A percentile compares a stretch with the other conserved stretches of the same genome.
phyloP scores from a whole-genome alignment of 2,113 vertebrate genomes.

The Electrona antarctica region DNA sequence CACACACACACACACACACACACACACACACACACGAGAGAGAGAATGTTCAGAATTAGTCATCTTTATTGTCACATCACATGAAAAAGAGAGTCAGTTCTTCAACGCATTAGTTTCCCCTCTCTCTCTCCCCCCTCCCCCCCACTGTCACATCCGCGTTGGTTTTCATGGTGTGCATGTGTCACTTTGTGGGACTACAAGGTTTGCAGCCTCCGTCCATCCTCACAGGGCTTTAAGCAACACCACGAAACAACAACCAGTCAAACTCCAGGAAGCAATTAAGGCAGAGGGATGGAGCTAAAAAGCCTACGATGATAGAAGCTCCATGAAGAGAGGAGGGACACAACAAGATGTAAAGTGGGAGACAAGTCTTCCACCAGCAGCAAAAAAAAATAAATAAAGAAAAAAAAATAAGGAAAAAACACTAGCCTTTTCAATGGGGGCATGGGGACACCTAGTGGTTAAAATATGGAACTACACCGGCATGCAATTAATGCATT shows the following conservation, averaged over 20 bases:
- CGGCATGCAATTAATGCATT: neutral
- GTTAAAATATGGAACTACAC: slow-evolving; percentile 52
- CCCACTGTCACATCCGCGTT: neutral
- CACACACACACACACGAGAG: neutral
- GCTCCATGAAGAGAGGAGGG: slow-evolving; percentile 41
- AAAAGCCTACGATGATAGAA: slow-evolving; percentile 71
- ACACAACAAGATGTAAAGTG: slow-evolving; percentile 25
- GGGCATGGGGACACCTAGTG: slow-evolving; percentile 90
- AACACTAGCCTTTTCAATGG: slow-evolving; percentile 45
- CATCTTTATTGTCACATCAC: no score
- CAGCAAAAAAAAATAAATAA: slow-evolving; percentile 44
- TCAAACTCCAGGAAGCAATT: slow-evolving; percentile 75
- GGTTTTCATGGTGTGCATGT: neutral
- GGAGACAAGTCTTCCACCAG: slow-evolving; percentile 30
- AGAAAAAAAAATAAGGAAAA: neutral
- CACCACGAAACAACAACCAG: slow-evolving; percentile 43
- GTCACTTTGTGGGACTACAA: slow-evolving; percentile 8
- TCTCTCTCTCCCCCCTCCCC: slow-evolving; percentile 8
- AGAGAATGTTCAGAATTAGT: no score
- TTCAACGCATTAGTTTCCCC: slow-evolving; percentile 5
- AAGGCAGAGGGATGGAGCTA: slow-evolving; percentile 65
- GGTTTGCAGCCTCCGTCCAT: neutral
- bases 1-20: slow-evolving; percentile 1
- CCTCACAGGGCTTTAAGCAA: slow-evolving; percentile 10
- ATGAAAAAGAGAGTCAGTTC: no score